A percentile compares a stretch with the other conserved stretches of the same genome.
These are phyloP conservation scores for Phyllotreta striolata DNA, from an alignment of 2,888 invertebrate species.

Conservation along the genomic window DNA sequence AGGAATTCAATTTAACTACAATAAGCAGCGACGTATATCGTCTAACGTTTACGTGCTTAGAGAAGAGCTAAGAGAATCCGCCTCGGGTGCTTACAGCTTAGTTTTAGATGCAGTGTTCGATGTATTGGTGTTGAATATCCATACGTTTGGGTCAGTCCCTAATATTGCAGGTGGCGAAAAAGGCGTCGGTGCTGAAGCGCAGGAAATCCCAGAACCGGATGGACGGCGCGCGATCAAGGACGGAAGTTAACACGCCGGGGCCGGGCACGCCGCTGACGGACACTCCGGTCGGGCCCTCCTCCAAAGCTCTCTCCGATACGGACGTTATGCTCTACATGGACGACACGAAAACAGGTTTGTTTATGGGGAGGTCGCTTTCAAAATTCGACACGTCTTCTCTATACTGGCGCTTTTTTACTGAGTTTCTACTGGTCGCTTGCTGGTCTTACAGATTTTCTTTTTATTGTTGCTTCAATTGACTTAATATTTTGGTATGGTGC, in stretches of 20 bases:
- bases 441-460: neutral
- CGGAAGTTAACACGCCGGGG: conserved; percentile 43
- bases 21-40: too few relatives aligned
- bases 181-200: conserved; percentile 76
- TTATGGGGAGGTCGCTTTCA: neutral
- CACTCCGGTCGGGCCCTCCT: conserved; percentile 38
- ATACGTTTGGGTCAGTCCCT: conserved; percentile 69
- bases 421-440: too few relatives aligned
- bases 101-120: conserved; percentile 60
- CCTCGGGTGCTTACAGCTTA: conserved; percentile 44
- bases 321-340: conserved; percentile 73
- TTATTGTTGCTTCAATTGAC: neutral
- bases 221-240: conserved; percentile 61
- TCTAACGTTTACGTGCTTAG: too few relatives aligned
- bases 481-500: too few relatives aligned
- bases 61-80: neutral
- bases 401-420: neutral
- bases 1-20: too few relatives aligned
- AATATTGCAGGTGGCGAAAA: conserved; percentile 77
- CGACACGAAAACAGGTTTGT: conserved; percentile 67
- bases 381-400: neutral
- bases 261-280: conserved; percentile 50
- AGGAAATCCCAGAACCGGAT: conserved; percentile 73
- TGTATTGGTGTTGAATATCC: conserved; percentile 62
- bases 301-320: conserved; percentile 66